phyloP scores from a whole-genome alignment of 2,797 vertebrate genomes.

The Varecia variegata region DNA sequence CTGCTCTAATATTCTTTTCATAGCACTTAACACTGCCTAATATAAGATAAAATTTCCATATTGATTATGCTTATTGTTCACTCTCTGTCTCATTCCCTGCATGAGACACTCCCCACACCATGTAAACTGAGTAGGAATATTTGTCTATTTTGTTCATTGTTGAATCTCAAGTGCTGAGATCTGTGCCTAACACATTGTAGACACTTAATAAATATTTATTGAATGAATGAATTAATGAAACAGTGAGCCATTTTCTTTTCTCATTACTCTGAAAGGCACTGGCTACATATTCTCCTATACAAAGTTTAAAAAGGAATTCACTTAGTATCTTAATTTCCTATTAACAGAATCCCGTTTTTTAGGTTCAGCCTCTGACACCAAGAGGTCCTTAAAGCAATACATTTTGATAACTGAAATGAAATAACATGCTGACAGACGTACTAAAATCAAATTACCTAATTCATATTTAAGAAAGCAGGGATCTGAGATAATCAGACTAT shows the following conservation, averaged over 20 bases:
- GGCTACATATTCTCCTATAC: background rate
- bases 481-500: background rate
- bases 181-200: background rate
- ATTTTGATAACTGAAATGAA: slow-evolving; percentile 15
- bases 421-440: background rate
- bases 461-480: background rate
- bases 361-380: background rate
- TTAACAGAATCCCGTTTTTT: background rate
- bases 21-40: background rate
- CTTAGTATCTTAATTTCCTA: background rate
- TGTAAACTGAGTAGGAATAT: background rate
- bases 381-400: background rate
- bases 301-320: background rate
- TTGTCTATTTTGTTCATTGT: background rate
- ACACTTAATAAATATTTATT: background rate
- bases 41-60: background rate
- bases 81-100: background rate
- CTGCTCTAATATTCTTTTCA: background rate
- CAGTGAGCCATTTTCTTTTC: background rate
- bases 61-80: background rate
- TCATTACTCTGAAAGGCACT: background rate
- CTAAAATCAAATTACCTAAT: background rate
- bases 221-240: background rate
- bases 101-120: background rate
- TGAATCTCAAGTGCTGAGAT: background rate